phyloP scores from a whole-genome alignment of 2,797 vertebrate genomes.

The Sebastes aleutianus region DNA sequence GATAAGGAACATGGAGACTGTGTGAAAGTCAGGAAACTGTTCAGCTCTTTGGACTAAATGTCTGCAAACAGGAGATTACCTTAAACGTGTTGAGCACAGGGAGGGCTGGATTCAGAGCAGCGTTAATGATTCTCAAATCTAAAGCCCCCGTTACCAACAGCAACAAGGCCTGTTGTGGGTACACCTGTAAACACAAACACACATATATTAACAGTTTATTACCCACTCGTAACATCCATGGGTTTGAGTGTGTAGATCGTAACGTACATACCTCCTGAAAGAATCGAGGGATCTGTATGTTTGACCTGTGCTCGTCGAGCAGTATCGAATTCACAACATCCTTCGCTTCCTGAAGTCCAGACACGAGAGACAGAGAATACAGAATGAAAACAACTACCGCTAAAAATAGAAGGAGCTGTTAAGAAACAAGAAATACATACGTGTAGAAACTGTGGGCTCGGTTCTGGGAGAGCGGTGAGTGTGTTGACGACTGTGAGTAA shows the following conservation, averaged over 20 bases:
- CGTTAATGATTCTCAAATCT: constrained; percentile 43
- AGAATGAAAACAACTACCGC: neutral
- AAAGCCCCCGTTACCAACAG: constrained; percentile 78
- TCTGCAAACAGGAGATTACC: constrained; percentile 38
- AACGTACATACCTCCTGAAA: constrained; percentile 49
- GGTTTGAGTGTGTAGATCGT: neutral
- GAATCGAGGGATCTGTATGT: constrained; percentile 65
- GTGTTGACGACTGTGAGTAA: constrained; percentile 56
- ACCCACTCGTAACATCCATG: rapidly evolving
- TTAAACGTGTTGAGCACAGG: constrained; percentile 63
- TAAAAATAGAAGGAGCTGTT: neutral
- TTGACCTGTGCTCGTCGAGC: neutral
- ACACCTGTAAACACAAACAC: constrained; percentile 58
- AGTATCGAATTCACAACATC: constrained; percentile 43
- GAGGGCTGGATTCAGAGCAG: constrained; percentile 52
- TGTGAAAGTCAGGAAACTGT: neutral
- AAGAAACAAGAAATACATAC: constrained; percentile 30
- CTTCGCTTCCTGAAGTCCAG: constrained; percentile 56
- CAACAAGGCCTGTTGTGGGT: constrained; percentile 76
- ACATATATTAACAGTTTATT: neutral
- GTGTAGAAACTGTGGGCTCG: constrained; percentile 38
- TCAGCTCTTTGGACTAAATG: neutral
- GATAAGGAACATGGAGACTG: too few species aligned
- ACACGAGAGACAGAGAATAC: neutral
- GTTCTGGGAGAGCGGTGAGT: constrained; percentile 8